Conservation (phyloP, 1,140 invertebrate species). For the Diorhabda sublineata region DNA sequence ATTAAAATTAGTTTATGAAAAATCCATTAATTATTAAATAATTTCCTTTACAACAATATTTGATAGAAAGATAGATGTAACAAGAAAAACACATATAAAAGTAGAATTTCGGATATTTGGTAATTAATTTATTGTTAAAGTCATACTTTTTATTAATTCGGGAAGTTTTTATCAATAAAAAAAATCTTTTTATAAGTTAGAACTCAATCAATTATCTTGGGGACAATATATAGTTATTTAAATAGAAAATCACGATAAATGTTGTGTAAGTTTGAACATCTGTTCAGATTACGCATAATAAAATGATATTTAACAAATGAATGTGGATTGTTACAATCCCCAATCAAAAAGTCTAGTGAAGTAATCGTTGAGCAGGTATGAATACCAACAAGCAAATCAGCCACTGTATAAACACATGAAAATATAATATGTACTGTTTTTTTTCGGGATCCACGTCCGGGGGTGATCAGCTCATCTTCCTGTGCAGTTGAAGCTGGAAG, state of each 20-base stretch:
- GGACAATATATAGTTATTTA: too few relatives aligned
- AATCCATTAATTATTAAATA: too few relatives aligned
- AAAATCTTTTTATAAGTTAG: too few relatives aligned
- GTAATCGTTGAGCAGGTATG: conserved; percentile 43
- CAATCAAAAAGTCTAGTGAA: conserved; percentile 44
- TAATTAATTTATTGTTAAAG: too few relatives aligned
- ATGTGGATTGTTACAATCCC: conserved; percentile 37
- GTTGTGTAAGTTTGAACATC: conserved; percentile 3
- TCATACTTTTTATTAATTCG: too few relatives aligned
- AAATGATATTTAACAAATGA: conserved; percentile 18
- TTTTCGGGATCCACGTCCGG: conserved; percentile 35
- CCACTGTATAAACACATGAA: conserved; percentile 44
- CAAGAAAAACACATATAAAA: too few relatives aligned
- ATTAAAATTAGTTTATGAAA: too few relatives aligned
- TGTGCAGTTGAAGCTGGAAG: conserved; percentile 35
- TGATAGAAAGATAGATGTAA: too few relatives aligned
- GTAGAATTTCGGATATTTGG: too few relatives aligned
- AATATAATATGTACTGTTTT: conserved; percentile 43
- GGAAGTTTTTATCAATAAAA: too few relatives aligned
- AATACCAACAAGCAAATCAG: conserved; percentile 43
- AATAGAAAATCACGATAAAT: not conserved
- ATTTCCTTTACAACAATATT: too few relatives aligned
- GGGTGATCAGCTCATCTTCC: conserved; percentile 31
- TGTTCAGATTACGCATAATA: conserved; percentile 5
- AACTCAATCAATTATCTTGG: too few relatives aligned